Evolutionary conservation across 2,888 invertebrate species (phyloP).

Genomic region (Cetonia aurata): DNA sequence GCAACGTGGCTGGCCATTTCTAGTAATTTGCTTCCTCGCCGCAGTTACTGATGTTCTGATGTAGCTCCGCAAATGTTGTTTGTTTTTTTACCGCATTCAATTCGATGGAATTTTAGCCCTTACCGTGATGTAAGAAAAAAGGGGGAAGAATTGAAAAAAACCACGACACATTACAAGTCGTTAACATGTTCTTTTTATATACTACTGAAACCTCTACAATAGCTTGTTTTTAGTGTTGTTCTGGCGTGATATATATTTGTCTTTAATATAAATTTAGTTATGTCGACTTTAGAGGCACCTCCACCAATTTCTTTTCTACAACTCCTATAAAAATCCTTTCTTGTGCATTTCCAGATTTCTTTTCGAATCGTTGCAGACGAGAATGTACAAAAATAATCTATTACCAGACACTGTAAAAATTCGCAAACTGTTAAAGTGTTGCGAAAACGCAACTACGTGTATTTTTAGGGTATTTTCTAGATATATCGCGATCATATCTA

Average conservation of each 20-base stretch:
- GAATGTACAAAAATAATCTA: too few species aligned
- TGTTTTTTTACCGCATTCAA: constrained; percentile 49
- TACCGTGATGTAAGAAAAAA: constrained; percentile 5
- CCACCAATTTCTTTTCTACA: too few species aligned
- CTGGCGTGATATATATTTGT: not conserved
- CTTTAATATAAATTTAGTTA: not conserved
- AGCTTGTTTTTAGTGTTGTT: not conserved
- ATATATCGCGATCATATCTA: too few species aligned
- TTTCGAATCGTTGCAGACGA: too few species aligned
- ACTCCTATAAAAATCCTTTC: too few species aligned
- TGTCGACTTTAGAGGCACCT: too few species aligned
- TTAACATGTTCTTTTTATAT: constrained; percentile 15
- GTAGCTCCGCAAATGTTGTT: constrained; percentile 52
- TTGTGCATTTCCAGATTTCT: too few species aligned
- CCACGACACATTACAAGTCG: constrained; percentile 16
- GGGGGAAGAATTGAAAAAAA: constrained; percentile 1
- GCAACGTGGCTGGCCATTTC: constrained; percentile 28
- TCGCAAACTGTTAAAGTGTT: too few species aligned
- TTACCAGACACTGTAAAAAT: too few species aligned
- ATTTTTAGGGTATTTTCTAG: too few species aligned
- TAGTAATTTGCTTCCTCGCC: constrained; percentile 56
- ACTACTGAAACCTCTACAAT: constrained; percentile 8
- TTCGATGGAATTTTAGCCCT: constrained; percentile 32
- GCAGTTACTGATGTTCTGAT: constrained; percentile 53
- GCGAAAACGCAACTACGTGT: too few species aligned